These are phyloP conservation scores for Anticlea derivata DNA, from an alignment of 2,888 invertebrate genomes.

Conservation along the genomic window DNA sequence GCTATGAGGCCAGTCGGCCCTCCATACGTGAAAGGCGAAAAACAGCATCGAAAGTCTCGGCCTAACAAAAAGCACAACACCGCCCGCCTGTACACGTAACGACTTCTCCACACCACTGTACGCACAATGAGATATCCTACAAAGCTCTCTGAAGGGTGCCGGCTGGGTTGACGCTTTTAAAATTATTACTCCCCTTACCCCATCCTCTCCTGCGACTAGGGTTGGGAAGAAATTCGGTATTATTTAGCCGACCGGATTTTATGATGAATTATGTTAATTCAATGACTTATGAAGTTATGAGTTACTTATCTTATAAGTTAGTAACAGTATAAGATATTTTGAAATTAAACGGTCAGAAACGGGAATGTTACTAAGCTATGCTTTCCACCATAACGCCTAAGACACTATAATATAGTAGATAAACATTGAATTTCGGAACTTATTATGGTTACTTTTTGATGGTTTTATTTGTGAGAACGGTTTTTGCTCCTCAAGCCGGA, in stretches of 20 bases:
- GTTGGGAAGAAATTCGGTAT: slow-evolving; percentile 9
- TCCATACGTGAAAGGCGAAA: slow-evolving; percentile 11
- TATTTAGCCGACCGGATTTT: slow-evolving; percentile 5
- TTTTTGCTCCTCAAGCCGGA: too few relatives aligned
- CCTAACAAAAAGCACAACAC: slow-evolving; percentile 42
- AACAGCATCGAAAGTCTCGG: slow-evolving; percentile 29
- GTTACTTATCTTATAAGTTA: too few relatives aligned
- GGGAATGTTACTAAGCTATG: too few relatives aligned
- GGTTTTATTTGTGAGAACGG: too few relatives aligned
- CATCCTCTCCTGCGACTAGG: slow-evolving; percentile 28
- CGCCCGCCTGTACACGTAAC: slow-evolving; percentile 36
- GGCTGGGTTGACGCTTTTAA: slow-evolving; percentile 73
- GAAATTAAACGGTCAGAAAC: too few relatives aligned
- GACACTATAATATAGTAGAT: too few relatives aligned
- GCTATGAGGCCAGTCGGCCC: too few relatives aligned
- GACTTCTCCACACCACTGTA: slow-evolving; percentile 58
- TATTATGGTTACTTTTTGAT: too few relatives aligned
- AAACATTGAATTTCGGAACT: too few relatives aligned
- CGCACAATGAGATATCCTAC: slow-evolving; percentile 66
- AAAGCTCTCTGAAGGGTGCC: slow-evolving; percentile 63
- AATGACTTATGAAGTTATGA: too few relatives aligned
- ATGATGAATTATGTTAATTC: background rate
- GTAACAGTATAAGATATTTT: too few relatives aligned
- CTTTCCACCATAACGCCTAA: too few relatives aligned
- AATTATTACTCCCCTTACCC: slow-evolving; percentile 71